Evolutionary conservation across 2,888 invertebrate species (phyloP).

Genomic region (Melolontha melolontha): DNA sequence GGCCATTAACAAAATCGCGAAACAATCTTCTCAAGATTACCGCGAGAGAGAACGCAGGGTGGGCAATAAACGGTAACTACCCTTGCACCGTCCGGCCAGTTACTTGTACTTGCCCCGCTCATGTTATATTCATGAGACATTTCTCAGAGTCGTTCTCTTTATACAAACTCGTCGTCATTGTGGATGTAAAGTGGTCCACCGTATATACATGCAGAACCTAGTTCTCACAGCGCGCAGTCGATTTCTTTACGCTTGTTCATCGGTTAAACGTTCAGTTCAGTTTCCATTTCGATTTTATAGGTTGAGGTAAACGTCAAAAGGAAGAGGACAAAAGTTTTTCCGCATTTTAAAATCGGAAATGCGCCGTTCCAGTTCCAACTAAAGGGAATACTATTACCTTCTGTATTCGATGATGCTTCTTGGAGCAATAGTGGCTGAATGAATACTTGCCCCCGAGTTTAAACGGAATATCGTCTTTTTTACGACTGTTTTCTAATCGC

Average conservation of each 20-base stretch:
- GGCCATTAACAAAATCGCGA: conserved; percentile 21
- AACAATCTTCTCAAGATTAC: conserved; percentile 33
- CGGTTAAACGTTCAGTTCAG: background rate
- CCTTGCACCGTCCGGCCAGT: conserved; percentile 14
- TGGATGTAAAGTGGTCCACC: conserved; percentile 24
- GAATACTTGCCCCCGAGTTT: conserved; percentile 1
- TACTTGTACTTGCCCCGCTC: conserved; percentile 12
- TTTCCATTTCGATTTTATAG: conserved; percentile 26
- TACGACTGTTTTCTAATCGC: conserved; percentile 34
- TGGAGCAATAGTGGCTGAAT: background rate
- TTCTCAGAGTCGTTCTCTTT: conserved; percentile 13
- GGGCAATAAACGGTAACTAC: conserved; percentile 29
- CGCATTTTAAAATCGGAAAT: conserved; percentile 3
- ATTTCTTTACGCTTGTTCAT: conserved; percentile 13
- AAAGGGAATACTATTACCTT: conserved; percentile 12
- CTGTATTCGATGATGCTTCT: background rate
- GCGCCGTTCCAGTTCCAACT: conserved; percentile 16
- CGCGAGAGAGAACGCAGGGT: background rate
- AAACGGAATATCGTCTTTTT: conserved; percentile 23
- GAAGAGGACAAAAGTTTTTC: background rate
- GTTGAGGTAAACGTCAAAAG: conserved; percentile 13
- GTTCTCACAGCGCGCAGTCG: conserved; percentile 9
- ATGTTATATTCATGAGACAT: conserved; percentile 34
- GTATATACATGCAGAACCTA: background rate
- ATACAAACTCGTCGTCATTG: conserved; percentile 9